phyloP scores from a whole-genome alignment of 2,797 vertebrate species.

The Acestrorhynchus altus region DNA sequence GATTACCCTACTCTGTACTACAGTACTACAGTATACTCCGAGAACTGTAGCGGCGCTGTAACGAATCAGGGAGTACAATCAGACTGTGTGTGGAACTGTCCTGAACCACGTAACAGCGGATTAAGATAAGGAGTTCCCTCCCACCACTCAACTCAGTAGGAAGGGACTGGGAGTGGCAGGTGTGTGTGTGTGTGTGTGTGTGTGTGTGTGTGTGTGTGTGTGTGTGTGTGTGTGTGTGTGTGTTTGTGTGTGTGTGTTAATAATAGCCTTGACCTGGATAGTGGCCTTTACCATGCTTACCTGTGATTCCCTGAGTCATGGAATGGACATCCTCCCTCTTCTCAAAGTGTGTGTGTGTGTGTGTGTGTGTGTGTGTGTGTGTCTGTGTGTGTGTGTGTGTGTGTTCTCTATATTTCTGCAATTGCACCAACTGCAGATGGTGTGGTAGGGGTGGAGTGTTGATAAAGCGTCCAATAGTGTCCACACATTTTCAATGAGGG shows the following conservation, averaged over 20 bases:
- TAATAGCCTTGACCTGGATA: conserved; percentile 37
- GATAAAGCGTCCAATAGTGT: no score
- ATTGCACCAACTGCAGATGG: no score
- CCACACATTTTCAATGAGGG: no score
- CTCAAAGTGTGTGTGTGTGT: conserved; percentile 24
- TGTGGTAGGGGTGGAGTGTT: no score
- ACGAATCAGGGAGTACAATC: background rate
- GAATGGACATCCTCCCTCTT: conserved; percentile 10
- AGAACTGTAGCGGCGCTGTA: background rate
- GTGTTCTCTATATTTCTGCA: no score
- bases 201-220: conserved; percentile 30
- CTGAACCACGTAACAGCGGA: background rate
- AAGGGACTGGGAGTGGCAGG: background rate
- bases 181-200: conserved; percentile 4
- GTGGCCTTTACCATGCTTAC: conserved; percentile 19
- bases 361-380: conserved; percentile 23
- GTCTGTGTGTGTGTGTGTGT: background rate
- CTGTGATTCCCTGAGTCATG: conserved; percentile 39
- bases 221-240: conserved; percentile 27
- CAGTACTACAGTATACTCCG: no score
- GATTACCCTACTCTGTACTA: no score
- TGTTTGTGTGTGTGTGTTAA: conserved; percentile 25
- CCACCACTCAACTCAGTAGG: conserved; percentile 7
- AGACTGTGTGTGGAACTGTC: background rate
- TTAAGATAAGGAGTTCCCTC: conserved; percentile 19